Base-by-base conservation (phyloP, 2,113 vertebrate genomes). In the Cyphomyrus plagiostoma region DNA sequence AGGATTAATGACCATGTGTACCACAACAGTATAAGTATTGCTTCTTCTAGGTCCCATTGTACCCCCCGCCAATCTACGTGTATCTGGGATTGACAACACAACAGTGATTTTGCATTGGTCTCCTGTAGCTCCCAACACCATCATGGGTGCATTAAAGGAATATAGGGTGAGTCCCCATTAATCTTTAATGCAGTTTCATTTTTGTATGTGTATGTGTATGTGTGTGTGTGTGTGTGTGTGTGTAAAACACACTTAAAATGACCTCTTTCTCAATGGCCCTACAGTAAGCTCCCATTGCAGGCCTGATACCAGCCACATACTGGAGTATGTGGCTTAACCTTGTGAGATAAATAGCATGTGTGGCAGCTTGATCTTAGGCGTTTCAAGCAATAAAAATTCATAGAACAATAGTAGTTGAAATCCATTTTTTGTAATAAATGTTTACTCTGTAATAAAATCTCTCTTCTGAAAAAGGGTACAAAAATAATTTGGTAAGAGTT, bases 61-160 rank as follows among this genome's bases (percentile, higher is more conserved):
- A 5, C 94, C 97, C 0, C 98, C 98, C 39, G 95, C 96, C 0
- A 96, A 98, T 15, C 93, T 99, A 94, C 96, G 94, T 91, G 95
- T 98, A 83, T 96, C 96, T 49, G 95, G 97, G 84, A 89, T 97
- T 58, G 95, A 98, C 96, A 97, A 96, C 96, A 98, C 96, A 17
- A 97, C 96, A 93, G 93, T 96, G 48, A 92, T 94, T 91, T 89
- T 99, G 82, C 96, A 97, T 91, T 99, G 98, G 98, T 97, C 93
- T 88, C 94, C 97, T 0, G 97, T 99, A 91, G 96, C 97, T 91
- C 93, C 95, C 87, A 96, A 95, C 94, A 96, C 97, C 92, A 93
- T 99, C 91, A 96, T 94, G 91, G 98, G 98, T 92, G 97, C 97
- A 91, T 97, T 99, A 92, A 98, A 97, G 92, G 98, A 98, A 93